phyloP scores from a whole-genome alignment of 2,797 vertebrate genomes.

The Todus mexicanus region DNA sequence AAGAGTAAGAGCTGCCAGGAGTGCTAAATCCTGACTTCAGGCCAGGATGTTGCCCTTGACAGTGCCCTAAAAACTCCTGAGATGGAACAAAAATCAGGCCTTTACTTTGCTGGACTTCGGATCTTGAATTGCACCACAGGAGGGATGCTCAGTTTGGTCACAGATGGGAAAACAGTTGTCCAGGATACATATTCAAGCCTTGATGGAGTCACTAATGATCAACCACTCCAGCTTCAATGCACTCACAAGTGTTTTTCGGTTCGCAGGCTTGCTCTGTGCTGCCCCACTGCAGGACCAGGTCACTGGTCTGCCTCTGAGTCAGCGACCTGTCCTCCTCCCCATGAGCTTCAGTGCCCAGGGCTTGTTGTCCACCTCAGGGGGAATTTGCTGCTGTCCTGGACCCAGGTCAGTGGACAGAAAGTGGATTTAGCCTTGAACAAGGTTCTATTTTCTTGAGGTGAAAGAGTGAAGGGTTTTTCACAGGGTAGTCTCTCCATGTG shows the following conservation, averaged over 20 bases:
- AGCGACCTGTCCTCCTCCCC: background rate
- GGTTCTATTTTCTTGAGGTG: background rate
- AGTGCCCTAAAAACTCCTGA: background rate
- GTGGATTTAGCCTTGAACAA: background rate
- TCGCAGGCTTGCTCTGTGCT: background rate
- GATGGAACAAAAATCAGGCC: background rate
- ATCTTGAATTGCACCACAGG: background rate
- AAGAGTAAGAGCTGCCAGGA: background rate
- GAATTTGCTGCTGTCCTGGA: background rate
- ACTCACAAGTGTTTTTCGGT: accelerated
- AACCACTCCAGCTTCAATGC: accelerated
- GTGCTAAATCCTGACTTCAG: background rate
- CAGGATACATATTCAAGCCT: background rate
- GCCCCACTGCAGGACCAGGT: background rate
- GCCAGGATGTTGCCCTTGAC: background rate
- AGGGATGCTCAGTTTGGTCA: background rate
- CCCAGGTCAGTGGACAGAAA: background rate
- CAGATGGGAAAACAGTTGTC: accelerated
- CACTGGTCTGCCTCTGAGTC: accelerated
- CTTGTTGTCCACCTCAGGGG: background rate
- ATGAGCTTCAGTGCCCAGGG: background rate
- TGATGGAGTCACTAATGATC: background rate
- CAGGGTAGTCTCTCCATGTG: background rate
- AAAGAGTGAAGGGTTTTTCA: background rate
- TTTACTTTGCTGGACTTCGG: background rate